Conservation (phyloP, 2,113 vertebrate genomes). For the Chiloscyllium plagiosum region DNA sequence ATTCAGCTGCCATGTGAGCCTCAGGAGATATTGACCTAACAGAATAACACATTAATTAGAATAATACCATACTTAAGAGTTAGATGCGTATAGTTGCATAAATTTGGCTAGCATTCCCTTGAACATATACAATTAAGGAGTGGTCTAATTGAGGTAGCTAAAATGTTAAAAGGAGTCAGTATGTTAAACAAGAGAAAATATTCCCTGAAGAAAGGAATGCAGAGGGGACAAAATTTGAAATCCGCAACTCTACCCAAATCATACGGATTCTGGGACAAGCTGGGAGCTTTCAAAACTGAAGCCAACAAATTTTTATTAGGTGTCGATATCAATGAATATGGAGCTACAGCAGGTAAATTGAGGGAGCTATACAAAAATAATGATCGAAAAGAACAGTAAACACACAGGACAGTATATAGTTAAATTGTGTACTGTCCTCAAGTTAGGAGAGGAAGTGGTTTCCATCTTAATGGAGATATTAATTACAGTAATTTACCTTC, state of each 20-base stretch:
- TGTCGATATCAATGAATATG: neutral
- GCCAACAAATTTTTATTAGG: neutral
- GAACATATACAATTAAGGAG: neutral
- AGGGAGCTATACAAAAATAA: neutral
- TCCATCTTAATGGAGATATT: neutral
- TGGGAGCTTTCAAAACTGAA: neutral
- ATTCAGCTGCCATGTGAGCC: neutral
- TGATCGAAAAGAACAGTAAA: neutral
- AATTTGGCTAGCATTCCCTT: neutral
- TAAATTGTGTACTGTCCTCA: neutral
- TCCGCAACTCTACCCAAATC: neutral
- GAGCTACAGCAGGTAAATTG: neutral
- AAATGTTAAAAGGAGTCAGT: neutral
- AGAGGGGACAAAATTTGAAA: neutral
- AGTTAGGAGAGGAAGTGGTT: too few species aligned
- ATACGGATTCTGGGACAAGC: neutral
- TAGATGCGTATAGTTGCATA: neutral
- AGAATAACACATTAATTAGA: neutral
- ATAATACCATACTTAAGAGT: neutral
- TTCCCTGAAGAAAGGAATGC: neutral
- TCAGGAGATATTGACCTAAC: neutral
- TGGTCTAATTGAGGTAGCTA: neutral
- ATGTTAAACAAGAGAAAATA: neutral
- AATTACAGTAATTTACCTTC: conserved; percentile 69
- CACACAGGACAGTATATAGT: too few species aligned